Evolutionary conservation across 1,140 invertebrate genomes (phyloP), one percentile per base, ranked within the genome.

Genomic region (Heliconius hewitsoni): DNA sequence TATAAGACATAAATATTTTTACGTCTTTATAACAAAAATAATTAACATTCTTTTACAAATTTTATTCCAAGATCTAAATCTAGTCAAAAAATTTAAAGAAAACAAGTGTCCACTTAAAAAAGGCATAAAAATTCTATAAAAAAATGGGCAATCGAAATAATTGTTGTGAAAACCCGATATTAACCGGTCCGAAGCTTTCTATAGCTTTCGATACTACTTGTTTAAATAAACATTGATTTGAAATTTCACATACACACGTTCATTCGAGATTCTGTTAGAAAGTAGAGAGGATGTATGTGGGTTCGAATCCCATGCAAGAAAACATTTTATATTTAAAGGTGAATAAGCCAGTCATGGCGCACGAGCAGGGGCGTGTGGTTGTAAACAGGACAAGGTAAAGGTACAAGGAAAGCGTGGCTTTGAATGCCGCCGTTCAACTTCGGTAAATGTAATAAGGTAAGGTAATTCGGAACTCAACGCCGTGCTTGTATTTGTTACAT

Each of bases 191-290:
- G 9, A 57, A 23, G 55, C 55, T 57, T 57, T 57, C 55, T 57
- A 57, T 57, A 57, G 55, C n/a, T 57, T 57, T 57, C 55, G n/a
- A 57, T 57, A 57, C 8, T 57, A 23, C 55, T 57, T 57, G 55
- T 23, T 57, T 23, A 57, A 57, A 57, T 57, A 57, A 57, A 23
- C 55, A 23, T 57, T 23, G n/a, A 57, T 74, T 46, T 73, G 72
- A 57, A 46, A 19, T 46, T 73, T 73, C 23, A n/a, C 72, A 46
- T 50, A 73, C 72, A 57, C 18, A 57, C n/a, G n/a, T 9, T n/a
- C 55, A 0, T 46, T 16, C 42, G 13, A 46, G 42, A 18, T 52
- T 52, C 16, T 18, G 6, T 52, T 52, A 52, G 50, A 19, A 52
- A 18, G 18, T 52, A 52, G 1, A 46, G 42, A 16, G 13, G 42